phyloP scores from a whole-genome alignment of 2,888 invertebrate genomes.

The Synanthedon andrenaeformis region DNA sequence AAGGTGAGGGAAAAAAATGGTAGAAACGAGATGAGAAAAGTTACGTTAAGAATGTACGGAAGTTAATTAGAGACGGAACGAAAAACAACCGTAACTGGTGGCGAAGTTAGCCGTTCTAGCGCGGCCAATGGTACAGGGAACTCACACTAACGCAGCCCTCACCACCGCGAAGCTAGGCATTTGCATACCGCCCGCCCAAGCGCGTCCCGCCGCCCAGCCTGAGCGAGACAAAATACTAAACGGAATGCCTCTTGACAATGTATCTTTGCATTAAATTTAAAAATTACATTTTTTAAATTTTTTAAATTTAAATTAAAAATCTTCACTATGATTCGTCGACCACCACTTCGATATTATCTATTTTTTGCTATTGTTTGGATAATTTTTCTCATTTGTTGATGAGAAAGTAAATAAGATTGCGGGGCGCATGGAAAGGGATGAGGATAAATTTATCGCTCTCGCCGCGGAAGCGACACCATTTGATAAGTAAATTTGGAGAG shows the following conservation, averaged over 20 bases:
- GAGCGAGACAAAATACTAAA: slow-evolving; percentile 52
- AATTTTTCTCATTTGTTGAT: background rate
- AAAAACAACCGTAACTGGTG: slow-evolving; percentile 72
- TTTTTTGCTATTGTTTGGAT: background rate
- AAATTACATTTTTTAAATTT: slow-evolving; percentile 4
- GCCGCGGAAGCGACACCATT: slow-evolving; percentile 37
- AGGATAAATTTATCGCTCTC: slow-evolving; percentile 64
- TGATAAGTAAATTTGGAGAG: slow-evolving; percentile 46
- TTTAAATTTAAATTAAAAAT: background rate
- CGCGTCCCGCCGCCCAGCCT: slow-evolving; percentile 65
- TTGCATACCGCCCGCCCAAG: slow-evolving; percentile 72
- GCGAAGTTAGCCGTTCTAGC: slow-evolving; percentile 71
- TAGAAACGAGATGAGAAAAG: slow-evolving; percentile 64
- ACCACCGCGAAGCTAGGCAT: slow-evolving; percentile 57
- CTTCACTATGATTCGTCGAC: background rate
- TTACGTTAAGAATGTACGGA: slow-evolving; percentile 69
- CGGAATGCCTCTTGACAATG: slow-evolving; percentile 32
- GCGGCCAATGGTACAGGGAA: slow-evolving; percentile 67
- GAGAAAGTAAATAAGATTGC: slow-evolving; percentile 30
- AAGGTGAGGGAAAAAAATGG: slow-evolving; percentile 35
- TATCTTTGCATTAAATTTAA: slow-evolving; percentile 19
- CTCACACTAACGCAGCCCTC: slow-evolving; percentile 55
- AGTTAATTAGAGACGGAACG: slow-evolving; percentile 70
- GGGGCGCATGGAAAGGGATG: slow-evolving; percentile 54
- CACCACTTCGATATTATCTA: background rate